Percentiles rank a stretch among this genome's conserved stretches.
phyloP scores from a whole-genome alignment of 2,888 invertebrate species.

The Pterobdella sp. region DNA sequence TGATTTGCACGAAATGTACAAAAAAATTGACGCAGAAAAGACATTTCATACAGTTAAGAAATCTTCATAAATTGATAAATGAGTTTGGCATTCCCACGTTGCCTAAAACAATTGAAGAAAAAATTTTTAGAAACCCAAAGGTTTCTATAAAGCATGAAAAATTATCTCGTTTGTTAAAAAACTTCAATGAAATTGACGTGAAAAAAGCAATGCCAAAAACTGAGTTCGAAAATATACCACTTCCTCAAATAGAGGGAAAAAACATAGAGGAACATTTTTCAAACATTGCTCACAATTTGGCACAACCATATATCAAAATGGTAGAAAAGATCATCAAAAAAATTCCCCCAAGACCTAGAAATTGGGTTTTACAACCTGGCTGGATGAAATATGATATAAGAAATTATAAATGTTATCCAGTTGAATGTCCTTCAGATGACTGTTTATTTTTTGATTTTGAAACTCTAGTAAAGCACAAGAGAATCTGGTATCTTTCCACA shows the following conservation, averaged over 20 bases:
- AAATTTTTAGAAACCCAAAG: too few relatives aligned
- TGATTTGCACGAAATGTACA: too few relatives aligned
- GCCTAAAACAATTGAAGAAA: too few relatives aligned
- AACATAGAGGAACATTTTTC: conserved; percentile 78
- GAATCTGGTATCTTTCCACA: background rate
- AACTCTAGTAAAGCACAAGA: conserved; percentile 72
- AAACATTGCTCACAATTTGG: conserved; percentile 68
- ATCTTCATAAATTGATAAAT: too few relatives aligned
- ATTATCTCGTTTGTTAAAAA: too few relatives aligned
- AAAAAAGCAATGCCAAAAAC: conserved; percentile 57
- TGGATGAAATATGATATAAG: conserved; percentile 47
- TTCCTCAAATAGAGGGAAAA: conserved; percentile 69
- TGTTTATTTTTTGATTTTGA: conserved; percentile 87
- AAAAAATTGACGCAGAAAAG: too few relatives aligned
- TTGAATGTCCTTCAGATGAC: conserved; percentile 70
- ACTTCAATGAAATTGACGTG: too few relatives aligned
- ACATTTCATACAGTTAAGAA: too few relatives aligned
- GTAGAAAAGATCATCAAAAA: conserved; percentile 51
- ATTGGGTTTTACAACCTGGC: conserved; percentile 59
- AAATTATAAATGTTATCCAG: conserved; percentile 36
- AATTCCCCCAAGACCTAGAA: conserved; percentile 35
- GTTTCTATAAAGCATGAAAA: too few relatives aligned
- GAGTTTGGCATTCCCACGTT: too few relatives aligned
- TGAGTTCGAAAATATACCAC: conserved; percentile 64
- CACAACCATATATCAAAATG: conserved; percentile 62